These are phyloP conservation scores for Rhinoderma darwinii DNA, from an alignment of 2,113 vertebrate genomes.

Conservation along the genomic window DNA sequence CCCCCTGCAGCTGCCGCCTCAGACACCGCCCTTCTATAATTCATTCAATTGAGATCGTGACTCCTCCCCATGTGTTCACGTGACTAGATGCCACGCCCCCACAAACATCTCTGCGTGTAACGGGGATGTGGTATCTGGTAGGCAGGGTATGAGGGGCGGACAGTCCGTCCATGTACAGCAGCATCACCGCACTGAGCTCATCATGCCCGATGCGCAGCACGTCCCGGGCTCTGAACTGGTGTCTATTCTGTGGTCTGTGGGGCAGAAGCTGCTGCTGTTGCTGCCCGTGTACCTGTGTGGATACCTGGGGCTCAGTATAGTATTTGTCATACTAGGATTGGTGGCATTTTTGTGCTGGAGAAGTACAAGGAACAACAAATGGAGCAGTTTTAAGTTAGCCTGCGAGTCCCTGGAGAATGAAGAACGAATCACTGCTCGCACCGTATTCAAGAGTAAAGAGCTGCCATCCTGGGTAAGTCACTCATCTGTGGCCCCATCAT, in stretches of 20 bases:
- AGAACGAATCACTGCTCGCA: slow-evolving; percentile 68
- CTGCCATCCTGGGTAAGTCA: slow-evolving; percentile 76
- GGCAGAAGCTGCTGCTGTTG: slow-evolving; percentile 73
- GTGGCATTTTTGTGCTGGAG: slow-evolving; percentile 79
- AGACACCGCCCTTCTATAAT: neutral
- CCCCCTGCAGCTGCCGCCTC: neutral
- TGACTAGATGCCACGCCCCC: neutral
- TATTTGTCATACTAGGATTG: slow-evolving; percentile 73
- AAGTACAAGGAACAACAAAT: slow-evolving; percentile 73
- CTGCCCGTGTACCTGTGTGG: slow-evolving; percentile 81
- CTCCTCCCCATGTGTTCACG: neutral
- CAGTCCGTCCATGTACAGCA: neutral
- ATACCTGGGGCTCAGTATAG: slow-evolving; percentile 77
- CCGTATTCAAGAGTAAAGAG: slow-evolving; percentile 67
- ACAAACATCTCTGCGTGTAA: neutral
- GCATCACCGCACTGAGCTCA: neutral
- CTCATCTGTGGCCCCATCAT: too few relatives aligned
- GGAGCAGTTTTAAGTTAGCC: slow-evolving; percentile 69
- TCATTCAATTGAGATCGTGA: neutral
- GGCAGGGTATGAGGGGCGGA: neutral
- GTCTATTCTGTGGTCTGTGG: slow-evolving; percentile 73
- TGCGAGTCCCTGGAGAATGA: slow-evolving; percentile 77
- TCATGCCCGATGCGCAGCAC: slow-evolving; percentile 21
- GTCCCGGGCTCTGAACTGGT: slow-evolving; percentile 15
- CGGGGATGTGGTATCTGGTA: neutral